These are phyloP conservation scores for Eristalinus sepulchralis DNA, from an alignment of 2,888 invertebrate species.

Conservation along the genomic window DNA sequence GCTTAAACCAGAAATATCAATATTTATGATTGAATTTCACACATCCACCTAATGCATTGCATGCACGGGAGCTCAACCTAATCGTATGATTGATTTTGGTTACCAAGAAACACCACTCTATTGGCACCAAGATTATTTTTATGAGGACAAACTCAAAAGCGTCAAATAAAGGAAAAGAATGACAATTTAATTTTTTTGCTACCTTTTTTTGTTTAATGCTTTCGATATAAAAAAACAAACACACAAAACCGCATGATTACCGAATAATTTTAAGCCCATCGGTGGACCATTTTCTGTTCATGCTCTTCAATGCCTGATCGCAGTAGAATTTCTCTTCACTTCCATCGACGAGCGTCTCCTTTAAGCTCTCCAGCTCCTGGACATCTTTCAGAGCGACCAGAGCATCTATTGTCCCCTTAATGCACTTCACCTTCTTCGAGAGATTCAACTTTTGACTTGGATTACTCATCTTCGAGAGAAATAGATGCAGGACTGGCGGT, in stretches of 20 bases:
- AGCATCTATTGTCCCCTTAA: conserved; percentile 78
- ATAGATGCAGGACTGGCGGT: conserved; percentile 77
- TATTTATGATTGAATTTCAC: too few species aligned
- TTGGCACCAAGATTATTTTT: too few species aligned
- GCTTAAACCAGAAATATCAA: too few species aligned
- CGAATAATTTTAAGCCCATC: conserved; percentile 78
- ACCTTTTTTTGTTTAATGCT: too few species aligned
- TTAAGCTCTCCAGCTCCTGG: conserved; percentile 76
- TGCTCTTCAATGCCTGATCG: conserved; percentile 85
- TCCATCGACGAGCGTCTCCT: conserved; percentile 76
- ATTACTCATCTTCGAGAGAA: conserved; percentile 78
- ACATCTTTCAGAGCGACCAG: conserved; percentile 78
- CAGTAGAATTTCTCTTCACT: conserved; percentile 88
- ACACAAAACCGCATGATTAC: not conserved
- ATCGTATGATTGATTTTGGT: too few species aligned
- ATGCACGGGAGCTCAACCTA: too few species aligned
- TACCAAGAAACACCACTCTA: too few species aligned
- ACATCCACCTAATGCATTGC: too few species aligned
- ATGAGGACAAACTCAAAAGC: too few species aligned
- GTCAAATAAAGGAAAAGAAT: too few species aligned
- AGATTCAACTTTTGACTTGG: conserved; percentile 76
- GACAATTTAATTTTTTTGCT: too few species aligned
- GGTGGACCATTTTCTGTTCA: conserved; percentile 79
- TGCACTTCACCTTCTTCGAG: conserved; percentile 78
- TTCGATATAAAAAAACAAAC: too few species aligned